These are phyloP conservation scores for Linurgus olivaceus DNA, from an alignment of 2,797 vertebrate species.

Conservation along the genomic window DNA sequence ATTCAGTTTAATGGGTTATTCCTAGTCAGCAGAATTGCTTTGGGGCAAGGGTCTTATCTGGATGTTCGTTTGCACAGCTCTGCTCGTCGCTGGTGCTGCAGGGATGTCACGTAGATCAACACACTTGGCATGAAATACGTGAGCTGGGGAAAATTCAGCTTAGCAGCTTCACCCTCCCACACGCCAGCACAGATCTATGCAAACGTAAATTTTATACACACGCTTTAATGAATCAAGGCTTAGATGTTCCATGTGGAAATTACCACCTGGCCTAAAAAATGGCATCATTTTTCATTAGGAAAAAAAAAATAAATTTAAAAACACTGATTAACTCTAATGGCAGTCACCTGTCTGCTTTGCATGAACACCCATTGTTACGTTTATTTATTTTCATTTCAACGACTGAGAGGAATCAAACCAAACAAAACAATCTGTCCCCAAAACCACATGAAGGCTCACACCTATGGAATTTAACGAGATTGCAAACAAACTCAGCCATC, in stretches of 20 bases:
- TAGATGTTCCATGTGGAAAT: not conserved
- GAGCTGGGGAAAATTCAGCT: constrained; percentile 14
- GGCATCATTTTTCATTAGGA: not conserved
- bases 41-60: constrained; percentile 23
- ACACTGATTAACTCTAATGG: not conserved
- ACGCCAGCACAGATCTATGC: fast-evolving
- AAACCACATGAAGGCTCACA: not conserved
- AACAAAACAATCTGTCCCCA: not conserved
- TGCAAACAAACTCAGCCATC: not conserved
- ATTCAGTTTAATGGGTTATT: constrained; percentile 13
- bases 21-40: not conserved
- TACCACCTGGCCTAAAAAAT: not conserved
- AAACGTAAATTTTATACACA: not conserved
- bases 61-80: not conserved
- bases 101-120: not conserved
- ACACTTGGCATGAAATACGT: not conserved
- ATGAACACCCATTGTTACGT: not conserved
- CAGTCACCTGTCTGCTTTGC: not conserved
- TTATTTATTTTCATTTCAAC: not conserved
- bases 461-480: fast-evolving
- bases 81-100: not conserved
- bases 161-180: constrained; percentile 16
- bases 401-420: not conserved
- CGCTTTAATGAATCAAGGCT: not conserved
- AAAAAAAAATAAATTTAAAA: not conserved